Evolutionary conservation across 2,113 vertebrate species (phyloP), one percentile per base, ranked within the genome.

Genomic region (Carassius gibelio): DNA sequence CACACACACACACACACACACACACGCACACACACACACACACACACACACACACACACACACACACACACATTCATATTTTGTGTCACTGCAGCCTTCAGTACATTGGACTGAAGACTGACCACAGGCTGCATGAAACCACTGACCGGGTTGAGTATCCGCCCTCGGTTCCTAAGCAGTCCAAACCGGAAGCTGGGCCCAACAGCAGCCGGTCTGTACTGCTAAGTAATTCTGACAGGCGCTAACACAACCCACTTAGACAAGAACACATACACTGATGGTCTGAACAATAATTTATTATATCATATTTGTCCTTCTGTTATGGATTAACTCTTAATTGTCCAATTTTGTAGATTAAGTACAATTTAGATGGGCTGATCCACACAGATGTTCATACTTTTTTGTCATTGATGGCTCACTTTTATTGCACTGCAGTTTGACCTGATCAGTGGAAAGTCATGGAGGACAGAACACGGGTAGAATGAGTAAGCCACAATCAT

Each of bases 81-180:
- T 78, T 87, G 84, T 82, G 84, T 79, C 88, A 81, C 88, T 84
- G 84, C 76, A 87, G 74, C 45, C 80, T 80, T 7, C 45, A 75
- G 45, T 15, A 84, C 81, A 72, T 77, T 90, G 85, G 84, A 84
- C 84, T 50, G 13, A 78, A 81, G 84, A 83, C 79, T 88, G 88
- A 88, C 88, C 88, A 79, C 88, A 88, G 69, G 84, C 84, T 83
- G 84, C 59, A 82, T 85, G 79, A 89, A 89, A 89, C 88, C 88
- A 87, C 86, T 89, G 88, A 86, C 87, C 74, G 79, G 88, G 87
- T 88, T 87, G 83, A 85, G 82, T 79, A 88, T 88, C 85, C 87
- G 71, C 82, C 84, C 79, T 88, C 68, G 72, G 71, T 38, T 80
- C 75, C 82, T 85, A 71, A 84, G 62, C 69, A 81, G 81, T 68